Base-by-base conservation (phyloP, 2,888 invertebrate genomes). In the Sphinx pinastri region DNA sequence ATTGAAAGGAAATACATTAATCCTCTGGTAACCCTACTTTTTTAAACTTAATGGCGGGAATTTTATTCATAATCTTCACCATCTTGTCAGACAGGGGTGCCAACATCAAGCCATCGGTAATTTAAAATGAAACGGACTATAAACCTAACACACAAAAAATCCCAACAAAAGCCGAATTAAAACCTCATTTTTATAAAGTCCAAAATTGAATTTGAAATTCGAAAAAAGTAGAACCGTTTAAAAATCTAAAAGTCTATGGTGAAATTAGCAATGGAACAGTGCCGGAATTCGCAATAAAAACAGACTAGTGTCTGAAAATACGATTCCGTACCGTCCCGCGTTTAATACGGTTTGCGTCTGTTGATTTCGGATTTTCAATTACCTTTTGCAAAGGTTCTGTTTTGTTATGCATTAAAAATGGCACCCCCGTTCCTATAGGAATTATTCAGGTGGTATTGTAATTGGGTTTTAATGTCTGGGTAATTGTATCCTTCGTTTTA, bases 311-410 rank as follows among this genome's bases (percentile, higher is more conserved):
- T 71, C 76, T 70, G 73, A 74, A 78, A 82, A 80, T 78, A 76
- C 77, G 76, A 78, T 78, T 74, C 51, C 38, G 71, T 73, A 73
- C 72, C 76, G 77, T 77, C 77, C 71, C 74, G 68, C 74, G 71
- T 54, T 70, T 79, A 80, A 77, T 81, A 81, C 75, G 73, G 76
- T 78, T 77, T 79, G 75, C 74, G 76, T 75, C 75, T 76, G 76
- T 82, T 78, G 77, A 80, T 78, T 82, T 80, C 76, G 70, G 67
- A 75, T 77, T 80, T 77, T 75, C 77, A 79, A 79, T 81, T 79
- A 81, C 75, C 76, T 70, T 67, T 71, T 70, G 73, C 68, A 54
- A 70, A 69, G 51, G 45, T 67, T 68, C 51, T 68, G 57, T 70
- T 73, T 73, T 70, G 73, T 73, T 73, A 73, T 73, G 73, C 73